Percentiles rank a stretch among this genome's conserved stretches.
These are phyloP conservation scores for Chaenodraco wilsoni DNA, from an alignment of 2,797 vertebrate species.

Conservation along the genomic window DNA sequence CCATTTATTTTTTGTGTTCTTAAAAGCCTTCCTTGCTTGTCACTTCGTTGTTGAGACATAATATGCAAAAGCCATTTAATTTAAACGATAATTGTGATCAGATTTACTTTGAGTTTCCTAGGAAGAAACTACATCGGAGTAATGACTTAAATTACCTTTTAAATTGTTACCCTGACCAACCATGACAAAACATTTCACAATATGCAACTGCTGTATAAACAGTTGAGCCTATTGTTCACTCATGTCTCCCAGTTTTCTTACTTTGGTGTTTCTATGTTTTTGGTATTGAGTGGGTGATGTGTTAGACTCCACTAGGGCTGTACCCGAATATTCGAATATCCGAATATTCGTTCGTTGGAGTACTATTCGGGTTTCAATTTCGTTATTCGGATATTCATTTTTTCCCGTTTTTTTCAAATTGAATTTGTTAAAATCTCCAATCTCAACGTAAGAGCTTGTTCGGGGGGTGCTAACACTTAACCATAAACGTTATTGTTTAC, in stretches of 20 bases:
- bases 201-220: background rate
- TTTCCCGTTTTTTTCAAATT: too few species aligned
- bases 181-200: background rate
- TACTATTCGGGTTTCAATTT: too few species aligned
- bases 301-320: constrained; percentile 2
- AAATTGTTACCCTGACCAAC: background rate
- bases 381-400: too few species aligned
- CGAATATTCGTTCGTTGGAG: too few species aligned
- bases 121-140: background rate
- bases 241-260: background rate
- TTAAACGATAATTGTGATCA: background rate
- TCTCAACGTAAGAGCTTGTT: too few species aligned
- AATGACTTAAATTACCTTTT: background rate
- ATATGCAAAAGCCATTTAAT: background rate
- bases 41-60: background rate
- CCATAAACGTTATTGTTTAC: too few species aligned
- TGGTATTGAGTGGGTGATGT: constrained; percentile 15
- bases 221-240: background rate
- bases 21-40: background rate
- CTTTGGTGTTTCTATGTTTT: constrained; percentile 20
- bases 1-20: background rate
- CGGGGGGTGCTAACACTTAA: too few species aligned
- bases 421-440: too few species aligned
- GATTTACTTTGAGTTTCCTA: background rate
- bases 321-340: too few species aligned